Evolutionary conservation across 2,797 vertebrate genomes (phyloP).

Genomic region (Takifugu ocellatus): DNA sequence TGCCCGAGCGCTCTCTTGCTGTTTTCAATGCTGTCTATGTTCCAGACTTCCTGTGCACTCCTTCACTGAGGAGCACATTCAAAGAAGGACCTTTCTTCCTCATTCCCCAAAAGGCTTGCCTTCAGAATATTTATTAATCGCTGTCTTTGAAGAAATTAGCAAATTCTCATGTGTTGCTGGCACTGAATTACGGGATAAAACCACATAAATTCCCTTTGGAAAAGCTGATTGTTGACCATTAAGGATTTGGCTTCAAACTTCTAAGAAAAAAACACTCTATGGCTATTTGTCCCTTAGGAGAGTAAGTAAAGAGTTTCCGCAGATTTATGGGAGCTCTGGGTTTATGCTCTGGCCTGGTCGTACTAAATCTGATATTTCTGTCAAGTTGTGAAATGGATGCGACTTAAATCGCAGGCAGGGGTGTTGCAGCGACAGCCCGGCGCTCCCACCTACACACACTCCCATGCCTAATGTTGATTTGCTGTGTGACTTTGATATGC

Average conservation of each 20-base stretch:
- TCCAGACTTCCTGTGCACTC: constrained; percentile 28
- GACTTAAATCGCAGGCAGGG: constrained; percentile 56
- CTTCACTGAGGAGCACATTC: constrained; percentile 16
- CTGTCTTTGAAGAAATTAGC: too few relatives aligned
- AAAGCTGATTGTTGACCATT: constrained; percentile 42
- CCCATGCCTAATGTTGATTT: constrained; percentile 35
- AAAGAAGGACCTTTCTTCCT: constrained; percentile 20
- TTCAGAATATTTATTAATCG: background rate
- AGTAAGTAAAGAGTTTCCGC: constrained; percentile 40
- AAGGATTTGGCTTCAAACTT: constrained; percentile 28
- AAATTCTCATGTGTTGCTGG: too few relatives aligned
- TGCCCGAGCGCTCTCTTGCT: constrained; percentile 31
- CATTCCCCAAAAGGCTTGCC: constrained; percentile 25
- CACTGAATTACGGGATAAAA: constrained; percentile 14
- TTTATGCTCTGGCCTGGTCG: constrained; percentile 50
- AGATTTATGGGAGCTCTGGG: constrained; percentile 64
- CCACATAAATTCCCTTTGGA: constrained; percentile 40
- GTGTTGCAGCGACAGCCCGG: constrained; percentile 21
- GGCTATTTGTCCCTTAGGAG: constrained; percentile 56
- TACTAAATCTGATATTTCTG: constrained; percentile 66
- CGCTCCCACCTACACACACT: constrained; percentile 16
- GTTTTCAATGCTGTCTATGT: constrained; percentile 29
- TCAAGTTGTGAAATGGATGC: constrained; percentile 66
- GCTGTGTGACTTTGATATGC: constrained; percentile 44
- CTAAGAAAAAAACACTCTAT: constrained; percentile 17